Conservation (phyloP, 2,113 vertebrate species). For the Vulpes lagopus region DNA sequence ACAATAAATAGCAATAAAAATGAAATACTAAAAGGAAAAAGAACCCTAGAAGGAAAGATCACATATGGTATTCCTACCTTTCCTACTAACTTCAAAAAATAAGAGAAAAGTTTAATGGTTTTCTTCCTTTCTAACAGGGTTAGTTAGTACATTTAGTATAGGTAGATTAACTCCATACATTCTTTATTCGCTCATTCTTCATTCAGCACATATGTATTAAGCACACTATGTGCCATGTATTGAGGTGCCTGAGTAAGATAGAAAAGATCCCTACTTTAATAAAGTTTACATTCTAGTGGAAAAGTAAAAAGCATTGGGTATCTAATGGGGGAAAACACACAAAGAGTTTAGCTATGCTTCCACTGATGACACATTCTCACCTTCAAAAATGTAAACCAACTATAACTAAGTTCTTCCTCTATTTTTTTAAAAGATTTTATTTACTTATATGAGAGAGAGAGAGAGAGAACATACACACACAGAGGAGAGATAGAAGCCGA, state of each 20-base stretch:
- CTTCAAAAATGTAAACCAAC: conserved; percentile 23
- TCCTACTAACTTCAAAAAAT: conserved; percentile 22
- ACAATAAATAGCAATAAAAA: conserved; percentile 28
- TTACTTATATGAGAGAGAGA: not conserved
- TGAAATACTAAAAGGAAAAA: conserved; percentile 28
- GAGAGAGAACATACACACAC: not conserved
- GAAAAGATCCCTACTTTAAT: not conserved
- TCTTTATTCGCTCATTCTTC: conserved; percentile 5
- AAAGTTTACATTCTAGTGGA: not conserved
- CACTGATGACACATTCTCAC: not conserved
- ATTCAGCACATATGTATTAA: conserved; percentile 14
- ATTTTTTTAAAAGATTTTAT: not conserved
- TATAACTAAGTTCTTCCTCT: conserved; percentile 4
- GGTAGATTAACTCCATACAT: not conserved
- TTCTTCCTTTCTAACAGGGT: not conserved
- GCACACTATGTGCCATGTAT: not conserved
- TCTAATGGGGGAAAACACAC: not conserved
- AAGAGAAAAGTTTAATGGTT: not conserved
- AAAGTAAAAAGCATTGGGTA: not conserved
- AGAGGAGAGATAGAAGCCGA: not conserved
- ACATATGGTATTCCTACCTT: not conserved
- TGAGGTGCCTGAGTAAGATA: not conserved
- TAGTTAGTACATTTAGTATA: not conserved
- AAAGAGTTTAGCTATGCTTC: not conserved
- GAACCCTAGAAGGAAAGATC: not conserved